Evolutionary conservation across 2,113 vertebrate genomes (phyloP).

Genomic region (Channa maculata): DNA sequence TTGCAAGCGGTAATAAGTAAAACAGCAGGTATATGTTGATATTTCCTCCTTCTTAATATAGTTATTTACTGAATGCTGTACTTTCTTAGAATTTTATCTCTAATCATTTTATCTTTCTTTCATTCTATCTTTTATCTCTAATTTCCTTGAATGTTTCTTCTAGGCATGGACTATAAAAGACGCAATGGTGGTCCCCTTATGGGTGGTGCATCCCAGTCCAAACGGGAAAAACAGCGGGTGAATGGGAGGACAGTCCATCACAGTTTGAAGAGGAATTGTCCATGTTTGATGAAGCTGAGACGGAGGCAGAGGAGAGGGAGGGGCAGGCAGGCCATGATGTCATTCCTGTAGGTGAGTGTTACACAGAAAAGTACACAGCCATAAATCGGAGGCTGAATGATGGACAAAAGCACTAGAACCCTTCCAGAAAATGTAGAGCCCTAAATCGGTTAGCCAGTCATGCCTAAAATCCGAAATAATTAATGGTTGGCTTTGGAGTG

Average conservation of each 20-base stretch:
- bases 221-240: slow-evolving; percentile 72
- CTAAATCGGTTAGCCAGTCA: too few relatives aligned
- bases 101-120: neutral
- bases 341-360: slow-evolving; percentile 83
- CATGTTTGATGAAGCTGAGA: slow-evolving; percentile 87
- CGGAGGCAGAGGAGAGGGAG: slow-evolving; percentile 83
- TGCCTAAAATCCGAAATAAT: too few relatives aligned
- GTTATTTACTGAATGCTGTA: neutral
- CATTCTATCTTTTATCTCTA: neutral
- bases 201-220: slow-evolving; percentile 76
- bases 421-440: too few relatives aligned
- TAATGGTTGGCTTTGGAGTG: too few relatives aligned
- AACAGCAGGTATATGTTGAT: too few relatives aligned
- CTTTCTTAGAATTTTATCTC: neutral
- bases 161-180: slow-evolving; percentile 81
- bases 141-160: neutral
- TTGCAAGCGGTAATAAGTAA: too few relatives aligned
- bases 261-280: slow-evolving; percentile 90
- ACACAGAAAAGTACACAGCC: neutral
- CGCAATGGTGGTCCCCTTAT: slow-evolving; percentile 60
- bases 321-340: slow-evolving; percentile 83
- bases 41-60: neutral
- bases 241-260: slow-evolving; percentile 88
- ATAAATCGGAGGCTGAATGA: neutral
- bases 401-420: too few relatives aligned